Conservation (phyloP, 1,140 invertebrate species). For the Tetramorium alpestre region DNA sequence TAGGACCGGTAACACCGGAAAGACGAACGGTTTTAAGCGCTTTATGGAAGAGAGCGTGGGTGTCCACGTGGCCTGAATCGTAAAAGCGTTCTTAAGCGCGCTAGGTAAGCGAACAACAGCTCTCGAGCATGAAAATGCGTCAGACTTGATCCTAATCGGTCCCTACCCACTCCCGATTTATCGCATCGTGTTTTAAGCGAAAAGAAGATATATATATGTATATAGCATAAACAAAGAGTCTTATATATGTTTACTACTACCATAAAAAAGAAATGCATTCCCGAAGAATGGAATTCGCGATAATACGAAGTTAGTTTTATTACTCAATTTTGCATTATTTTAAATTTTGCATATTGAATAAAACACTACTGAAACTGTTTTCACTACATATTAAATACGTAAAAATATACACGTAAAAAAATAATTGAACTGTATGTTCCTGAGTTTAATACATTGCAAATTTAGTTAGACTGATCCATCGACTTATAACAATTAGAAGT, state of each 20-base stretch:
- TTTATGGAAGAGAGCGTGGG: constrained; percentile 59
- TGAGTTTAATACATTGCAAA: not conserved
- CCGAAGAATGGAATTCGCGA: not conserved
- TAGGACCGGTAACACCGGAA: constrained; percentile 43
- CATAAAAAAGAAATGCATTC: no score
- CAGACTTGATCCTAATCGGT: constrained; percentile 14
- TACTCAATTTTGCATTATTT: not conserved
- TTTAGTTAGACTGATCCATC: constrained; percentile 14
- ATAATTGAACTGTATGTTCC: not conserved
- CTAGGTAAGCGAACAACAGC: constrained; percentile 8
- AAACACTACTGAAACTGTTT: not conserved
- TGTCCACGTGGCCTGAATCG: constrained; percentile 53
- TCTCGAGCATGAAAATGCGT: constrained; percentile 31
- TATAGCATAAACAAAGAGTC: not conserved
- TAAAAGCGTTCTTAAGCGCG: constrained; percentile 33
- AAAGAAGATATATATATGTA: no score
- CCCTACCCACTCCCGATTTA: not conserved
- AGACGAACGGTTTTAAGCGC: constrained; percentile 35
- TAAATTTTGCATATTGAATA: not conserved
- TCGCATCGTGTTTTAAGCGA: not conserved
- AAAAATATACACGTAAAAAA: not conserved
- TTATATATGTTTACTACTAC: not conserved
- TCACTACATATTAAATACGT: not conserved
- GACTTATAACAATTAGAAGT: constrained; percentile 7
- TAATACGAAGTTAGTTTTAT: not conserved